A percentile compares a stretch with the other conserved stretches of the same genome.
These are phyloP conservation scores for Discoglossus pictus DNA, from an alignment of 2,797 vertebrate species.

Conservation along the genomic window DNA sequence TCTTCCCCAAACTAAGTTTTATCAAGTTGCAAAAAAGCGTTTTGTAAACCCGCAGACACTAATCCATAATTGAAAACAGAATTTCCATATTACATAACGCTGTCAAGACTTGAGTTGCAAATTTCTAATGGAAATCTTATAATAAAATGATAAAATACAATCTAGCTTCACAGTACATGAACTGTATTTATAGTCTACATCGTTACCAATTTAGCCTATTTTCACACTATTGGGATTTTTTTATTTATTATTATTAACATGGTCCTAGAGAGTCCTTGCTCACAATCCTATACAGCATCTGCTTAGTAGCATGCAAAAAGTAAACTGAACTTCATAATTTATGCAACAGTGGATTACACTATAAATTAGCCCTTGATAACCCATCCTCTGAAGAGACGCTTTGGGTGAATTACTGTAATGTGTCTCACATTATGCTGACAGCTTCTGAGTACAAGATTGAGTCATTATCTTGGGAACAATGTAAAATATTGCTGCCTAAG, in stretches of 20 bases:
- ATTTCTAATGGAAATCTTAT: constrained; percentile 35
- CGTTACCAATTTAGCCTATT: constrained; percentile 23
- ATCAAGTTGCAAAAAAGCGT: constrained; percentile 7
- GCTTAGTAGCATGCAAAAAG: neutral
- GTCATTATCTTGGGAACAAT: constrained; percentile 2
- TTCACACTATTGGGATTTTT: constrained; percentile 9
- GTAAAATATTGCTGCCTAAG: neutral
- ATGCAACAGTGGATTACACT: neutral
- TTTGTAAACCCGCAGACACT: constrained; percentile 15
- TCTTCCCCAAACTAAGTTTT: constrained; percentile 28
- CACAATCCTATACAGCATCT: neutral
- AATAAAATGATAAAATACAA: constrained; percentile 27
- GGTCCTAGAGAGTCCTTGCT: neutral
- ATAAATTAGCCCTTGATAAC: constrained; percentile 12
- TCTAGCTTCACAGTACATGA: constrained; percentile 18
- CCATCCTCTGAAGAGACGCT: neutral
- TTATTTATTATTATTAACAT: constrained; percentile 2
- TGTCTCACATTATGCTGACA: constrained; percentile 7
- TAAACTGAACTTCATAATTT: neutral
- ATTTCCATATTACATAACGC: constrained; percentile 32
- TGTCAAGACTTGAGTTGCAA: constrained; percentile 36
- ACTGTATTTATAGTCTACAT: constrained; percentile 38
- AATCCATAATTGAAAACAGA: constrained; percentile 43
- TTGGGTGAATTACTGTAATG: neutral
- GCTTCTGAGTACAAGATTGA: constrained; percentile 7